phyloP scores from a whole-genome alignment of 2,888 invertebrate genomes.

The Agelastica alni region DNA sequence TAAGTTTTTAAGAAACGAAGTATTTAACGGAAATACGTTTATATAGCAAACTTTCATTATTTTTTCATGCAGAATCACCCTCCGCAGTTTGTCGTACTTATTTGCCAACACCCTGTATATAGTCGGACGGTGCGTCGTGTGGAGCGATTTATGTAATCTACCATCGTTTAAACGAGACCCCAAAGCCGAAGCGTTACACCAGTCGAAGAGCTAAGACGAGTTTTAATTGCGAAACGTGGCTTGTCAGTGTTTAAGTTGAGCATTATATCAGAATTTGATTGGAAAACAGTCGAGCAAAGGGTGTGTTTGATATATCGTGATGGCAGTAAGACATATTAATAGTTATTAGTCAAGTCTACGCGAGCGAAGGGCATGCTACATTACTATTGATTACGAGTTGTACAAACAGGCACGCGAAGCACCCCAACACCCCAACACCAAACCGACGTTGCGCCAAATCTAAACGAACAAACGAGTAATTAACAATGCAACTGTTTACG shows the following conservation, averaged over 20 bases:
- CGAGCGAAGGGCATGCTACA: constrained; percentile 48
- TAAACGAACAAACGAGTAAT: constrained; percentile 48
- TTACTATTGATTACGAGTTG: constrained; percentile 54
- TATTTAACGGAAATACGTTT: too few relatives aligned
- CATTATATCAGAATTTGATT: constrained; percentile 42
- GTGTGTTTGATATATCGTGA: constrained; percentile 54
- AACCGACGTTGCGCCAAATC: constrained; percentile 52
- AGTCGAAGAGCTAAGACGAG: constrained; percentile 31
- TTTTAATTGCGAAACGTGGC: constrained; percentile 40
- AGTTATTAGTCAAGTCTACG: constrained; percentile 55
- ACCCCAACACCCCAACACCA: constrained; percentile 8
- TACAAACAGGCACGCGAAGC: constrained; percentile 50
- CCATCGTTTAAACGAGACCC: neutral
- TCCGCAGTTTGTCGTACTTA: too few relatives aligned
- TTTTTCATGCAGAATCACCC: too few relatives aligned
- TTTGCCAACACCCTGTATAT: too few relatives aligned
- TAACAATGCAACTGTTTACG: constrained; percentile 38
- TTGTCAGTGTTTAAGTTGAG: constrained; percentile 39
- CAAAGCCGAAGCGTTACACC: neutral
- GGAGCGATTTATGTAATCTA: neutral
- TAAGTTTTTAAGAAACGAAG: too few relatives aligned
- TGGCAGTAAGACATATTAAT: constrained; percentile 56
- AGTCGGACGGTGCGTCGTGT: neutral
- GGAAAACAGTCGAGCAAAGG: constrained; percentile 38
- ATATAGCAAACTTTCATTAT: too few relatives aligned